Evolutionary conservation across 2,888 invertebrate species (phyloP).

Genomic region (Quadriops clusia): DNA sequence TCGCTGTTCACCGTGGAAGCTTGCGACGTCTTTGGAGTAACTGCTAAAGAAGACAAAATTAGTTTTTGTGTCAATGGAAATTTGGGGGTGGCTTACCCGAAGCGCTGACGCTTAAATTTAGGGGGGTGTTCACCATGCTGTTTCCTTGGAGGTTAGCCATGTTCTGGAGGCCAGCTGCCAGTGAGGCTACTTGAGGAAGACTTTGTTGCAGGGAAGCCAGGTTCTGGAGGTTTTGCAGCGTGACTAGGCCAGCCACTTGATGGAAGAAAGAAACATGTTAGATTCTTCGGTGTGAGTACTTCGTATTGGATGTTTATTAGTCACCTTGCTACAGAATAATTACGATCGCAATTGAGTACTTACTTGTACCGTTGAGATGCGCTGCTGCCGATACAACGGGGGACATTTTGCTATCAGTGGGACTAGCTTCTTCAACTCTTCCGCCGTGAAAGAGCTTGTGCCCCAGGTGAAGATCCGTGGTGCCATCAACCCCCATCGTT

Average conservation of each 20-base stretch:
- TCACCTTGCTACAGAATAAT: too few species aligned
- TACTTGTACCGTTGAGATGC: constrained; percentile 55
- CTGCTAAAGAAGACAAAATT: constrained; percentile 11
- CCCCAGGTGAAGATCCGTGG: constrained; percentile 30
- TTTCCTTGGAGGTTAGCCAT: constrained; percentile 32
- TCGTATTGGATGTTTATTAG: too few species aligned
- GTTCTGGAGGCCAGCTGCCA: constrained; percentile 52
- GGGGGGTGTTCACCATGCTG: constrained; percentile 57
- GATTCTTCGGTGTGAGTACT: background rate
- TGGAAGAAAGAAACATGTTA: constrained; percentile 15
- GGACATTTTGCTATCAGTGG: constrained; percentile 25
- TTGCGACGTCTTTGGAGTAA: constrained; percentile 14
- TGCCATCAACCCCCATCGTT: constrained; percentile 36
- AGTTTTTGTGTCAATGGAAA: too few species aligned
- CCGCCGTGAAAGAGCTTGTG: constrained; percentile 22
- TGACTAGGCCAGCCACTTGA: constrained; percentile 61
- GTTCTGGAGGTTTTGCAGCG: constrained; percentile 68
- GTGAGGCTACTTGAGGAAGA: constrained; percentile 46
- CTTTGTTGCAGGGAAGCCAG: constrained; percentile 61
- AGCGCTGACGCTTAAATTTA: constrained; percentile 68
- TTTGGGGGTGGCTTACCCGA: too few species aligned
- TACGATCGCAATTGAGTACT: too few species aligned
- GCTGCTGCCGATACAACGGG: constrained; percentile 40
- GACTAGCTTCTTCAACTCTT: constrained; percentile 17
- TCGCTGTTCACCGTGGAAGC: too few species aligned